Base-by-base conservation (phyloP, 2,888 invertebrate genomes). In the Scaptomyza caliginosa region DNA sequence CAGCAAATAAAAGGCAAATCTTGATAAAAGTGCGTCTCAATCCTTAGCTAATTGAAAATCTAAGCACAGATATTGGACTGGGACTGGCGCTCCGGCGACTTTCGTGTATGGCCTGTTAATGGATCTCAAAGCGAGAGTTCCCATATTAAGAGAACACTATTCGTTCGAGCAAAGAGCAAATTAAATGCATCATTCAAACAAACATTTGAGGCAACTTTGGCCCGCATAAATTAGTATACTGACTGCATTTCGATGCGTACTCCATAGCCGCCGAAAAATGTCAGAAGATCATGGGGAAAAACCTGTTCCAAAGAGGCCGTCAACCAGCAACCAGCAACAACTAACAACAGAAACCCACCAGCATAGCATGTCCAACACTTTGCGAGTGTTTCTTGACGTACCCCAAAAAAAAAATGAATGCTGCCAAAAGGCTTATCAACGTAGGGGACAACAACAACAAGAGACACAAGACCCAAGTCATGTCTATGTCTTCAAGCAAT, bases 221-320 rank as follows among this genome's bases (percentile, higher is more conserved):
- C 87, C 81, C 87, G 82, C 86, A 81, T 87, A 87, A 87, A 85
- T 81, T 85, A 87, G 58, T 72, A 58, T 32, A 39, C 65, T 23
- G 62, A 34, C 73, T 62, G 73, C 73, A 76, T 77, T 60, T 76
- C 48, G 76, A 72, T 66, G 55, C 21, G 46, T 56, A n/a, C 57
- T 6, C 42, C 55, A 50, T 24, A 45, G 28, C 19, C 45, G 24
- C 23, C 49, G 21, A 52, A 75, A 74, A 67, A 67, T 67, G 52
- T 59, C 67, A 59, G 51, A 67, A 59, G 59, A 51, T 48, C 67
- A 68, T 46, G 32, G 42, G 40, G 32, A 49, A 67, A 67, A 67
- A 67, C 68, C 59, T 24, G 67, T 67, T 58, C 17, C 21, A 28
- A 45, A 28, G 43, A 17, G 43, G 11, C 24, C n/a, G 34, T 32